These are phyloP conservation scores for Lepisosteus oculatus DNA, from an alignment of 2,113 vertebrate genomes.

Conservation along the genomic window DNA sequence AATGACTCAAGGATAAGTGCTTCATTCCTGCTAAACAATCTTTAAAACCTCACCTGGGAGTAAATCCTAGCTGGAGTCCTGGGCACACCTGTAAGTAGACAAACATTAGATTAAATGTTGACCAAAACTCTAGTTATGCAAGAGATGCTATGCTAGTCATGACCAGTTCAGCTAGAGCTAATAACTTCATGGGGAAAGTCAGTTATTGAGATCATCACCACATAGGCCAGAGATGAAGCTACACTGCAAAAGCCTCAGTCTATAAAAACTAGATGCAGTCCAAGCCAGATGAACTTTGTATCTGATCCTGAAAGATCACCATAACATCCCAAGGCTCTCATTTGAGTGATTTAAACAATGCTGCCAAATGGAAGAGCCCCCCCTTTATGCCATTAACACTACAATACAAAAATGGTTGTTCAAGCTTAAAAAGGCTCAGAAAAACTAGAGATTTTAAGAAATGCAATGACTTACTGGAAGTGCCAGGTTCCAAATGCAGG, in stretches of 20 bases:
- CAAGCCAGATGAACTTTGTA: too few species aligned
- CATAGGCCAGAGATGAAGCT: slow-evolving; percentile 35
- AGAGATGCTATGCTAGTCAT: fast-evolving
- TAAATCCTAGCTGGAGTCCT: background rate
- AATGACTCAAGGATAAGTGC: background rate
- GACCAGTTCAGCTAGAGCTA: slow-evolving; percentile 73
- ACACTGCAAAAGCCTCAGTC: too few species aligned
- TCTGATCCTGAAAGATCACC: background rate
- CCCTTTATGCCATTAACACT: too few species aligned
- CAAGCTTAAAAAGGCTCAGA: too few species aligned
- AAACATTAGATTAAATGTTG: background rate
- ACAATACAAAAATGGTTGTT: too few species aligned
- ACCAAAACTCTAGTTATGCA: background rate
- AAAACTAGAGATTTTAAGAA: too few species aligned
- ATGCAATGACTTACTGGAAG: too few species aligned
- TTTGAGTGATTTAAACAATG: too few species aligned
- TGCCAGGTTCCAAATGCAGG: too few species aligned
- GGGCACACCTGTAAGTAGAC: background rate
- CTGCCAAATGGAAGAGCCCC: too few species aligned
- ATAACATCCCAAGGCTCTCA: background rate
- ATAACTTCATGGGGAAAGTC: slow-evolving; percentile 57
- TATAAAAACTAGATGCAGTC: too few species aligned
- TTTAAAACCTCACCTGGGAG: background rate
- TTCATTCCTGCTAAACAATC: background rate
- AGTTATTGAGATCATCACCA: slow-evolving; percentile 55